Evolutionary conservation across 2,113 vertebrate genomes (phyloP), one percentile per base, ranked within the genome.

Genomic region (Gymnarchus niloticus): DNA sequence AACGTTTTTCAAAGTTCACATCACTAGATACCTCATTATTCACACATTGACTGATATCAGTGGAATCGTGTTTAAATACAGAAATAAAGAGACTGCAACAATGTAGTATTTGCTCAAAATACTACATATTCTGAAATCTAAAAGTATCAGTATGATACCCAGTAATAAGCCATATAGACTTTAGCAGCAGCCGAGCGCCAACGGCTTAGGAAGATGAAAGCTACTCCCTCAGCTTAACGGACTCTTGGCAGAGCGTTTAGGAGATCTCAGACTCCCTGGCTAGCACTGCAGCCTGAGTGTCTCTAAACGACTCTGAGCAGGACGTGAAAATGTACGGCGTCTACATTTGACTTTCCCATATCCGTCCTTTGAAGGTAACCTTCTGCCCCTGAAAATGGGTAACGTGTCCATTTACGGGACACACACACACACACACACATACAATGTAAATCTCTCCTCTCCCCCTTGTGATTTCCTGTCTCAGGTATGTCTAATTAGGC

Each of bases 321-420:
- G 51, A 82, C 28, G 48, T 37, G 25, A 49, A 54, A 82, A 82
- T 25, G 25, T 28, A 28, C 23, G 10, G 49, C 56, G 25, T 51
- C 80, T 28, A 82, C 49, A 54, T 54, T 52, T 52, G 49, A 54
- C 25, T 33, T 33, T 33, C 28, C 48, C 51, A 8, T 33, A 54
- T 82, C 51, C 51, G 19, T n/a, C 80, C 80, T 82, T 82, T 82
- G 80, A 82, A 82, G 80, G 49, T 82, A 82, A 82, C 80, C 48
- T 82, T 82, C 37, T 28, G 49, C 14, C 23, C 44, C 12, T n/a
- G 5, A 81, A 23, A 81, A 81, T 81, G 78, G 46, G 44, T 81
- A 25, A 54, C 25, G 14, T 52, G 80, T 56, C 80, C 51, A 51
- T 81, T 81, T 80, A 14, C 49, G 37, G 28, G n/a, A 2, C 1